These are phyloP conservation scores for Acipenser ruthenus DNA, from an alignment of 2,797 vertebrate species.

Conservation along the genomic window DNA sequence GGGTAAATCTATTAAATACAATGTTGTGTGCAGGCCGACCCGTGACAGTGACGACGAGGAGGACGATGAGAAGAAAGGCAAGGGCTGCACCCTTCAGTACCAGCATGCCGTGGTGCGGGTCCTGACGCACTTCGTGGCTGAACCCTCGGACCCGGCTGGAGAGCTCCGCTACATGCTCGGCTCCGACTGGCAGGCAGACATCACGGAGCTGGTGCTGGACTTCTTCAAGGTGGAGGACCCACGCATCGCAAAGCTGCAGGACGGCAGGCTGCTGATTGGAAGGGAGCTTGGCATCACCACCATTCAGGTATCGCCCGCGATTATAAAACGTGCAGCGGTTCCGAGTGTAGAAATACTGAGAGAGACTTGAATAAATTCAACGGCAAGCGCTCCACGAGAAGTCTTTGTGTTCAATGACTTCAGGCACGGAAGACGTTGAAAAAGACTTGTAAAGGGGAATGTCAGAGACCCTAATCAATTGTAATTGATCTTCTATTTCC, in stretches of 20 bases:
- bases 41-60: slow-evolving; percentile 95
- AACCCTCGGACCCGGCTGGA: slow-evolving; percentile 64
- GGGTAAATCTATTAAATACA: no score
- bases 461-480: no score
- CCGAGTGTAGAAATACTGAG: background rate
- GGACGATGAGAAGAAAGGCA: slow-evolving; percentile 84
- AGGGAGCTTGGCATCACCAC: slow-evolving; percentile 84
- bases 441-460: no score
- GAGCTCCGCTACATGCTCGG: slow-evolving; percentile 82
- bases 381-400: no score
- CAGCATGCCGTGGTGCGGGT: slow-evolving; percentile 82
- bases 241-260: slow-evolving; percentile 71
- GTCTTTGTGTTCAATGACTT: no score
- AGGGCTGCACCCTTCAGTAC: slow-evolving; percentile 85
- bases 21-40: slow-evolving; percentile 64
- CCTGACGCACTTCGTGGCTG: slow-evolving; percentile 87
- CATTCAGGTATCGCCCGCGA: slow-evolving; percentile 65
- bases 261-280: slow-evolving; percentile 75
- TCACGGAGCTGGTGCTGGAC: slow-evolving; percentile 80
- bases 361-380: no score
- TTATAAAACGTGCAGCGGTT: background rate
- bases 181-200: slow-evolving; percentile 88
- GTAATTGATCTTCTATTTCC: no score
- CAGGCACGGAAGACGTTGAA: no score
- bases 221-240: slow-evolving; percentile 89